Conservation (phyloP, 2,113 vertebrate genomes). For the Nannobrachium achirus region DNA sequence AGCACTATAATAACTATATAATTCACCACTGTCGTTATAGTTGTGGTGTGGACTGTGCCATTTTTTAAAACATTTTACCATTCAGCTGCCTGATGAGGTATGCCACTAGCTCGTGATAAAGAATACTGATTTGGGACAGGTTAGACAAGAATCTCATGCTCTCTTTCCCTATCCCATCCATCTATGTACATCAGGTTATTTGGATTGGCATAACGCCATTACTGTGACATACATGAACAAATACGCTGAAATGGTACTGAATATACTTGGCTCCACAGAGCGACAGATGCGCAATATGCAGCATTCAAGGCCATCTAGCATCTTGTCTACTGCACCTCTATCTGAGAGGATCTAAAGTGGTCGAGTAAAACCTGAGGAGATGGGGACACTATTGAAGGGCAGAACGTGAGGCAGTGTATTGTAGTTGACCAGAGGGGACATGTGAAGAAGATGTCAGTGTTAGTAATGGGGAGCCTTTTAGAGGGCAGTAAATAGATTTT, state of each 20-base stretch:
- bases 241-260: conserved; percentile 21
- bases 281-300: too few relatives aligned
- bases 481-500: conserved; percentile 23
- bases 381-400: conserved; percentile 24
- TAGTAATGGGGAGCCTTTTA: conserved; percentile 19
- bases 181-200: conserved; percentile 33
- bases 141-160: conserved; percentile 17
- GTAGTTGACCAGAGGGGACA: conserved; percentile 14
- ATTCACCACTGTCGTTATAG: too few relatives aligned
- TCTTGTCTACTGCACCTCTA: neutral
- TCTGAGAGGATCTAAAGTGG: conserved; percentile 11
- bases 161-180: conserved; percentile 24
- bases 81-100: too few relatives aligned
- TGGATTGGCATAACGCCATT: conserved; percentile 36
- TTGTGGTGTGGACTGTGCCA: too few relatives aligned
- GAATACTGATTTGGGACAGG: conserved; percentile 12
- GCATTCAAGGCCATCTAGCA: too few relatives aligned
- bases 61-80: too few relatives aligned
- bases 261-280: conserved; percentile 10
- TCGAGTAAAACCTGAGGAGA: conserved; percentile 17
- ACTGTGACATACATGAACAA: conserved; percentile 36
- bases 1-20: too few relatives aligned
- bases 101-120: conserved; percentile 9
- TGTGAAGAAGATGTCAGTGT: conserved; percentile 35
- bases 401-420: conserved; percentile 14